These are phyloP conservation scores for Cygnus olor DNA, from an alignment of 2,797 vertebrate genomes.

Conservation along the genomic window DNA sequence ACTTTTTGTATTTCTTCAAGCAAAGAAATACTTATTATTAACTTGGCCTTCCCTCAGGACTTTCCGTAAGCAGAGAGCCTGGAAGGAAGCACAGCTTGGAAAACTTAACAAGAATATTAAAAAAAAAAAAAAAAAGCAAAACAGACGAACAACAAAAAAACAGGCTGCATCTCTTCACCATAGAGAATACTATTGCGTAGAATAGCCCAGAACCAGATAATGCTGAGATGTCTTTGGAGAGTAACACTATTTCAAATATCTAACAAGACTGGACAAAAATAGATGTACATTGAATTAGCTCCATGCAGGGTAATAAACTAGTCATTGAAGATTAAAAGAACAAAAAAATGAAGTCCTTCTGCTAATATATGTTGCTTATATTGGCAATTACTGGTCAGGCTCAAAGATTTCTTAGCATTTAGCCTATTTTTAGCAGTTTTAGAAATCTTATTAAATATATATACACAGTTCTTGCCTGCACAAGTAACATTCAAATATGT, in stretches of 20 bases:
- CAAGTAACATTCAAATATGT: not conserved
- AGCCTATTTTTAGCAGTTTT: not conserved
- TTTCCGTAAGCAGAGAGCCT: constrained; percentile 9
- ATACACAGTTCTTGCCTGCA: not conserved
- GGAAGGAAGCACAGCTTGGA: constrained; percentile 19
- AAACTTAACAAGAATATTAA: not conserved
- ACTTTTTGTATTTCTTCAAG: not conserved
- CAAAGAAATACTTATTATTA: constrained; percentile 34
- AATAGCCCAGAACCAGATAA: not conserved
- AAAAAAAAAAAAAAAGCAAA: not conserved
- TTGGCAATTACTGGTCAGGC: not conserved
- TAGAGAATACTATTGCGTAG: not conserved
- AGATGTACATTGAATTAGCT: not conserved
- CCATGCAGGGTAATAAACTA: not conserved
- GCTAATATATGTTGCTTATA: not conserved
- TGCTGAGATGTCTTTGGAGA: not conserved
- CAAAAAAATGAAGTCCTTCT: not conserved
- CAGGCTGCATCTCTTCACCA: not conserved
- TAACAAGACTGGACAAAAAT: not conserved
- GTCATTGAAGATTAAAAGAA: not conserved
- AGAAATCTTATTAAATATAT: not conserved
- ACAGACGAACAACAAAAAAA: not conserved
- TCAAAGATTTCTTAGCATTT: not conserved
- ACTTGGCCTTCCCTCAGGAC: constrained; percentile 34
- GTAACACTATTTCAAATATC: not conserved